Evolutionary conservation across 1,140 invertebrate genomes (phyloP).

Genomic region (Diachasma alloeum): DNA sequence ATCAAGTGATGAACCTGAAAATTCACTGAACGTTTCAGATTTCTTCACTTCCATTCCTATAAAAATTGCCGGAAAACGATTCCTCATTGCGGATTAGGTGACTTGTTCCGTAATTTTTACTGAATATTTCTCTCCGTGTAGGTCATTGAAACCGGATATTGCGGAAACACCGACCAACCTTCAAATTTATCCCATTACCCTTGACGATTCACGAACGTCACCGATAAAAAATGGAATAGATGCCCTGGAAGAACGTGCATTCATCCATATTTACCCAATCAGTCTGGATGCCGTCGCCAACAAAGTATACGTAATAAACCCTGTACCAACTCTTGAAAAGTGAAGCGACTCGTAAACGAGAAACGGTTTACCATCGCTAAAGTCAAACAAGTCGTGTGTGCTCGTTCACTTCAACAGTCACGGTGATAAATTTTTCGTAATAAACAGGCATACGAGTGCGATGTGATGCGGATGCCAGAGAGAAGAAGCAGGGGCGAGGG

Average conservation of each 20-base stretch:
- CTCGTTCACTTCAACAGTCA: slow-evolving; percentile 5
- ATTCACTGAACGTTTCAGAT: too few relatives aligned
- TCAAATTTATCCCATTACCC: too few relatives aligned
- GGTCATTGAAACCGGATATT: too few relatives aligned
- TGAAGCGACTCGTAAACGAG: not conserved
- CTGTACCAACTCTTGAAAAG: not conserved
- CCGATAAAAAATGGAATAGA: too few relatives aligned
- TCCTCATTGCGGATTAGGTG: too few relatives aligned
- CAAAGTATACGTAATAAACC: not conserved
- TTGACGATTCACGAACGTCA: too few relatives aligned
- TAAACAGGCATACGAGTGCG: slow-evolving; percentile 25
- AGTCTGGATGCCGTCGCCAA: slow-evolving; percentile 3
- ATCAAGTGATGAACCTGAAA: too few relatives aligned
- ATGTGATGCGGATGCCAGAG: slow-evolving; percentile 13
- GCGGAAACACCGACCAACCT: too few relatives aligned
- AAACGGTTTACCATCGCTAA: not conserved
- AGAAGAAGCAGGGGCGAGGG: not conserved
- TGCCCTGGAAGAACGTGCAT: not conserved
- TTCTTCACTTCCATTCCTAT: too few relatives aligned
- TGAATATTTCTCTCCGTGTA: too few relatives aligned
- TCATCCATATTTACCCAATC: not conserved
- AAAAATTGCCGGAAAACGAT: too few relatives aligned
- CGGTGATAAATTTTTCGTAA: slow-evolving; percentile 35
- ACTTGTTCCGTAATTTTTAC: too few relatives aligned
- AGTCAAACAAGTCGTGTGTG: slow-evolving; percentile 20